A percentile compares a stretch with the other conserved stretches of the same genome.
These are phyloP conservation scores for Varanus komodoensis DNA, from an alignment of 2,113 vertebrate species.

Conservation along the genomic window DNA sequence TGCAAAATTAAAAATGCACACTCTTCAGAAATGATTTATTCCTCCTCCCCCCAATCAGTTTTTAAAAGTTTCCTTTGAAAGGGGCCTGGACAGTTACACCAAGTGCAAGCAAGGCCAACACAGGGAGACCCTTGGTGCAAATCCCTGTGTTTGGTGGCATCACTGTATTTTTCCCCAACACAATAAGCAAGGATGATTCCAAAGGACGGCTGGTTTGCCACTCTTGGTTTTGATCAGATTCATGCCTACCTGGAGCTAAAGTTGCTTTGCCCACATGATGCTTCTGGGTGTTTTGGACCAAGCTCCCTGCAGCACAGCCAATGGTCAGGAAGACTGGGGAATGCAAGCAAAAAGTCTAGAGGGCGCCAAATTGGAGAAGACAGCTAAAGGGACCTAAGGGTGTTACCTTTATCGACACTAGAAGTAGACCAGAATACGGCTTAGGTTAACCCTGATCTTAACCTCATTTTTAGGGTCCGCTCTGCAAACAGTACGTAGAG, in stretches of 20 bases:
- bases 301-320: background rate
- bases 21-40: background rate
- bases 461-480: no score
- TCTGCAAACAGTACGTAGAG: background rate
- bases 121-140: background rate
- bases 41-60: no score
- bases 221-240: no score
- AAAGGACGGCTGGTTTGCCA: no score
- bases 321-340: background rate
- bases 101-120: background rate
- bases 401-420: background rate
- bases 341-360: background rate
- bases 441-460: background rate
- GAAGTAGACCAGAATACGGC: background rate
- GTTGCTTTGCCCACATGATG: no score
- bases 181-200: background rate
- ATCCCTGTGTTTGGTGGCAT: background rate
- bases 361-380: background rate
- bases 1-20: background rate
- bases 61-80: background rate
- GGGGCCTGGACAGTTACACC: background rate
- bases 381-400: no score
- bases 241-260: no score
- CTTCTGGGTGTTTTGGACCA: background rate
- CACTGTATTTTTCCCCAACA: background rate